phyloP scores from a whole-genome alignment of 2,888 invertebrate genomes.

The Eristalinus aeneus region DNA sequence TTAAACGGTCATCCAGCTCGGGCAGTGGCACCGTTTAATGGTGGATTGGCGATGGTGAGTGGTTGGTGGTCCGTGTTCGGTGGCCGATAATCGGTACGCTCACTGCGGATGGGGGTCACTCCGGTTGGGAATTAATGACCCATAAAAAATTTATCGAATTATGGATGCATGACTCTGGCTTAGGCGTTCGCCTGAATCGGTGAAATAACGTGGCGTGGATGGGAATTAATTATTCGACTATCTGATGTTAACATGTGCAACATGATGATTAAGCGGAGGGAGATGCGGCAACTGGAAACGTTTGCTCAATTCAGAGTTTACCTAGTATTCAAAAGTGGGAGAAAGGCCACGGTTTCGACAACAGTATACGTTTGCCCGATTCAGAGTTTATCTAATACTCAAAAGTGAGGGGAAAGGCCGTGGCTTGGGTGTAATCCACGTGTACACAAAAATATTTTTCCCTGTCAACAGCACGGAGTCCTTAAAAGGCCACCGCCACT shows the following conservation, averaged over 20 bases:
- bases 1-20: conserved; percentile 30
- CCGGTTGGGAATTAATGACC: conserved; percentile 36
- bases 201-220: neutral
- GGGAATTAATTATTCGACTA: neutral
- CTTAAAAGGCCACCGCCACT: too few species aligned
- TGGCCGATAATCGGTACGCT: neutral
- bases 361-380: too few species aligned
- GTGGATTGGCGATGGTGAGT: neutral
- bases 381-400: too few species aligned
- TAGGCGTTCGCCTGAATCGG: neutral
- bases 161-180: neutral
- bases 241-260: neutral
- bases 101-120: conserved; percentile 32
- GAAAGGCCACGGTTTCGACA: too few species aligned
- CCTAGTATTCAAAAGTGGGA: too few species aligned
- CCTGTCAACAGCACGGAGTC: too few species aligned
- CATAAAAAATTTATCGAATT: conserved; percentile 32
- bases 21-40: neutral
- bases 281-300: too few species aligned
- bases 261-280: too few species aligned
- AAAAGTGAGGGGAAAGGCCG: too few species aligned
- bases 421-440: too few species aligned
- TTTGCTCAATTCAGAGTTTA: too few species aligned
- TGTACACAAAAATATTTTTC: too few species aligned
- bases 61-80: neutral